Conservation (phyloP, 2,888 invertebrate genomes). For the Drosophila atripex region DNA sequence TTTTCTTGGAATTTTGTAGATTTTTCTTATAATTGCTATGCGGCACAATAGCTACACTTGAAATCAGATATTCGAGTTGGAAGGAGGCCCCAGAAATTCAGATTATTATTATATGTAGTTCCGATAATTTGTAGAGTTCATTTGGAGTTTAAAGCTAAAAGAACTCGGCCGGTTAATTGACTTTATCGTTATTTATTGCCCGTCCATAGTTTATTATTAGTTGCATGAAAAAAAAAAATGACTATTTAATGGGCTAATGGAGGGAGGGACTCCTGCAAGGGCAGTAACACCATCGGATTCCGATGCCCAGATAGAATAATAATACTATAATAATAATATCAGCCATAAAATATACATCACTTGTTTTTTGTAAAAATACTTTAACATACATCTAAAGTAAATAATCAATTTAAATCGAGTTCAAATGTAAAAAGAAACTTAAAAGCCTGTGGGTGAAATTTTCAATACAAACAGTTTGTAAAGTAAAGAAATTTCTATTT, state of each 20-base stretch:
- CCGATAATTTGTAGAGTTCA: slow-evolving; percentile 21
- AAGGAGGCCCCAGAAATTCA: neutral
- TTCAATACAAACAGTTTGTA: slow-evolving; percentile 67
- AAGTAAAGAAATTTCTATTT: slow-evolving; percentile 46
- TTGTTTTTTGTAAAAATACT: slow-evolving; percentile 1
- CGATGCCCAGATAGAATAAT: slow-evolving; percentile 13
- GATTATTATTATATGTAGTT: slow-evolving; percentile 2
- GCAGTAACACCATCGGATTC: slow-evolving; percentile 9
- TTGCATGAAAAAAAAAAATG: neutral
- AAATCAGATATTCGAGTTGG: neutral
- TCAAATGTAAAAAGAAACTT: slow-evolving; percentile 23
- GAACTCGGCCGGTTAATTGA: slow-evolving; percentile 12
- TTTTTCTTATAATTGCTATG: slow-evolving; percentile 58
- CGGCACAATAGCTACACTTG: slow-evolving; percentile 30
- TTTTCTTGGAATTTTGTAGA: neutral
- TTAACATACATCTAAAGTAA: slow-evolving; percentile 20
- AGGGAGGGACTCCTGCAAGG: slow-evolving; percentile 29
- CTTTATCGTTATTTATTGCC: slow-evolving; percentile 4
- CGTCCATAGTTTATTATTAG: neutral
- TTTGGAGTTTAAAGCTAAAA: slow-evolving; percentile 1
- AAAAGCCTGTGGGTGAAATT: slow-evolving; percentile 49
- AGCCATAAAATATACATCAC: slow-evolving; percentile 61
- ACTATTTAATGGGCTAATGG: neutral
- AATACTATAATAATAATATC: slow-evolving; percentile 11
- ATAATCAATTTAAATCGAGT: slow-evolving; percentile 24